Percentiles rank a stretch among this genome's conserved stretches.
These are phyloP conservation scores for Lycia hirtaria DNA, from an alignment of 2,888 invertebrate genomes.

Conservation along the genomic window DNA sequence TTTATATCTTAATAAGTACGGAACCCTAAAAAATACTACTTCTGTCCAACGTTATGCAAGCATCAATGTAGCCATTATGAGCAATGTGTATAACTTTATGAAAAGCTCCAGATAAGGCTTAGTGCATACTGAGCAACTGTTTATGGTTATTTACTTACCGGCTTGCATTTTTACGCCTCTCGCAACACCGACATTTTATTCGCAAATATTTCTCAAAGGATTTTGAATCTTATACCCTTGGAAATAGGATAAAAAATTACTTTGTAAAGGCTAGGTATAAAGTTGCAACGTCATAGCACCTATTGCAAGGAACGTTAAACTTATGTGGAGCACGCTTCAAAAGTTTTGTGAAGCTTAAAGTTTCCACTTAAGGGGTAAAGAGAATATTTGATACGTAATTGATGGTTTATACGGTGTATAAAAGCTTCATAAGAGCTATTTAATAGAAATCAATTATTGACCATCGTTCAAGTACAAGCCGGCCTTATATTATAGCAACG, in stretches of 20 bases:
- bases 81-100: slow-evolving; percentile 48
- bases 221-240: not conserved
- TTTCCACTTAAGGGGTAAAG: slow-evolving; percentile 71
- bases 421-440: not conserved
- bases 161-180: slow-evolving; percentile 72
- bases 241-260: slow-evolving; percentile 21
- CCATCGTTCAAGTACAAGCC: too few relatives aligned
- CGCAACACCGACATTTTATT: slow-evolving; percentile 28
- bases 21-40: not conserved
- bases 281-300: slow-evolving; percentile 50
- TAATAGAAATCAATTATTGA: too few relatives aligned
- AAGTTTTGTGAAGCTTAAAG: slow-evolving; percentile 81
- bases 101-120: slow-evolving; percentile 56
- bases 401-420: slow-evolving; percentile 40
- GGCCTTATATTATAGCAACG: too few relatives aligned
- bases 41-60: not conserved
- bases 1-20: too few relatives aligned
- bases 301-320: slow-evolving; percentile 71
- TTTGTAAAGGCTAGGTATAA: slow-evolving; percentile 9
- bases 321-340: slow-evolving; percentile 81
- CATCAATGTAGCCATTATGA: slow-evolving; percentile 3
- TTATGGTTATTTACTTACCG: slow-evolving; percentile 68
- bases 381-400: slow-evolving; percentile 71
- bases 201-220: not conserved
- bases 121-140: slow-evolving; percentile 60